These are phyloP conservation scores for Neogale vison DNA, from an alignment of 2,113 vertebrate species.

Conservation along the genomic window DNA sequence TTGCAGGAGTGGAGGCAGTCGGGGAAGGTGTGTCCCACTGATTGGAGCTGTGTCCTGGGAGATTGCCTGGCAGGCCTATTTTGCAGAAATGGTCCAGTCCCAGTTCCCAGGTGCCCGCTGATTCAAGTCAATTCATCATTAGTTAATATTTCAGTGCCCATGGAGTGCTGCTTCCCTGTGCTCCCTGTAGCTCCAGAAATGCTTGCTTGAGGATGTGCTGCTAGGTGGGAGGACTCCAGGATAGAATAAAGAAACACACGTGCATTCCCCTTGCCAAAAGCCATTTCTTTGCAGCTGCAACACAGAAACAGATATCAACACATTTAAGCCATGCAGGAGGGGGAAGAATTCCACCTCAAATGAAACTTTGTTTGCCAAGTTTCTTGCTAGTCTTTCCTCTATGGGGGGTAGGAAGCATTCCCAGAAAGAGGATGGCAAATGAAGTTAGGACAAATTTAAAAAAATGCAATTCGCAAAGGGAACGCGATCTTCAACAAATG, in stretches of 20 bases:
- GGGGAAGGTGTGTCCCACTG: background rate
- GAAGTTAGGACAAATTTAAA: slow-evolving; percentile 75
- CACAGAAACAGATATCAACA: slow-evolving; percentile 63
- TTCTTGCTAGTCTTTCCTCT: slow-evolving; percentile 69
- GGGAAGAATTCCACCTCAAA: slow-evolving; percentile 73
- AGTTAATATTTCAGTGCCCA: slow-evolving; percentile 53
- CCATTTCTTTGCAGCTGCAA: slow-evolving; percentile 75
- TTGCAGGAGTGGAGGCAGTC: background rate
- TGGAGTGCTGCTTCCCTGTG: background rate
- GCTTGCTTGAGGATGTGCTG: slow-evolving; percentile 46
- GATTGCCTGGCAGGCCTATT: background rate
- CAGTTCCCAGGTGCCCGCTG: background rate
- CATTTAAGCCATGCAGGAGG: slow-evolving; percentile 62
- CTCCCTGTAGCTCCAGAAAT: slow-evolving; percentile 35
- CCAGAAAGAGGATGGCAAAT: slow-evolving; percentile 70
- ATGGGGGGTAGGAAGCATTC: slow-evolving; percentile 75
- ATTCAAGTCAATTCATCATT: slow-evolving; percentile 34
- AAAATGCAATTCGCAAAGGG: slow-evolving; percentile 67
- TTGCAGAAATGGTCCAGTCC: slow-evolving; percentile 19
- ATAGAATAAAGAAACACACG: slow-evolving; percentile 27
- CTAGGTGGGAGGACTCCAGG: slow-evolving; percentile 39
- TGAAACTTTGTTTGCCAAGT: slow-evolving; percentile 78
- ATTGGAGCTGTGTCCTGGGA: background rate
- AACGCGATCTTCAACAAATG: slow-evolving; percentile 76
- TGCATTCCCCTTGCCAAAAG: slow-evolving; percentile 52